Evolutionary conservation across 2,797 vertebrate species (phyloP).

Genomic region (Huso huso): DNA sequence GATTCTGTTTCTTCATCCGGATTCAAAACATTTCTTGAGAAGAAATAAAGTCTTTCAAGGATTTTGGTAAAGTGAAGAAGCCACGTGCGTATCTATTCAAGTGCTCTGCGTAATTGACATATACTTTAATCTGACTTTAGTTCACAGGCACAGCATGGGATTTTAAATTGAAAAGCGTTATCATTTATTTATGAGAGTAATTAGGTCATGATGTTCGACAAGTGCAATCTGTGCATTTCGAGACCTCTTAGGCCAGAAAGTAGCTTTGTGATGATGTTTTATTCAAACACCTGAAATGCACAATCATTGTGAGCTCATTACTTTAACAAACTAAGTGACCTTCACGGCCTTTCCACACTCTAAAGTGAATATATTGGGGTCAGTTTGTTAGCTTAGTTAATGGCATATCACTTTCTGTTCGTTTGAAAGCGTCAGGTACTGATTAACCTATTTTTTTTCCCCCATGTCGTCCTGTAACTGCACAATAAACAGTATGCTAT

Average conservation of each 20-base stretch:
- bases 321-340: constrained; percentile 24
- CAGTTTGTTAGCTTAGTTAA: constrained; percentile 16
- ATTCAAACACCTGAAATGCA: constrained; percentile 59
- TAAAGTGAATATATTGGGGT: background rate
- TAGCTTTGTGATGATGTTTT: constrained; percentile 64
- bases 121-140: constrained; percentile 66
- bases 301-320: constrained; percentile 28
- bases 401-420: background rate
- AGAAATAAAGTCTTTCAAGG: too few species aligned
- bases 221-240: constrained; percentile 63
- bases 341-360: constrained; percentile 1
- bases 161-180: constrained; percentile 72
- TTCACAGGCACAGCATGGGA: constrained; percentile 67
- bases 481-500: too few species aligned
- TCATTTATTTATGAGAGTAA: constrained; percentile 83
- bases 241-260: constrained; percentile 64
- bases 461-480: too few species aligned
- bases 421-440: constrained; percentile 11
- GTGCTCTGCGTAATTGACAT: constrained; percentile 65
- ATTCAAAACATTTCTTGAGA: too few species aligned
- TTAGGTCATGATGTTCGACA: constrained; percentile 73
- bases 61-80: background rate
- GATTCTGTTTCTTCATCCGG: too few species aligned
- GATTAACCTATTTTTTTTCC: background rate
- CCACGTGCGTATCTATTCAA: constrained; percentile 61